These are phyloP conservation scores for Cotesia typhae DNA, from an alignment of 1,140 invertebrate species.

Conservation along the genomic window DNA sequence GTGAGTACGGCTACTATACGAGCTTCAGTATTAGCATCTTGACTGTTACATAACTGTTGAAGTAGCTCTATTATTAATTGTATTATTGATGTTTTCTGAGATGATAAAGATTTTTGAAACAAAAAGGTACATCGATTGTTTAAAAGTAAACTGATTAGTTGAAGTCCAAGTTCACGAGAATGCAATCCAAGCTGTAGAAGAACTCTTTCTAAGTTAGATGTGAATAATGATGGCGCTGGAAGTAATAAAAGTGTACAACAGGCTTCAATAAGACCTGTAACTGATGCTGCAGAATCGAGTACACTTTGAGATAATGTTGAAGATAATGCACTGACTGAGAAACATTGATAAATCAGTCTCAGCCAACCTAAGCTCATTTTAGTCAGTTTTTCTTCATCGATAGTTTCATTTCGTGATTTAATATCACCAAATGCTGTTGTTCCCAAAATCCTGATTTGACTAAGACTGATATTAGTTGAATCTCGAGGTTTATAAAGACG, in stretches of 20 bases:
- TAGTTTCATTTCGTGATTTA: slow-evolving; percentile 58
- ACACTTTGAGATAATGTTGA: slow-evolving; percentile 61
- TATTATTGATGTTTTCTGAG: slow-evolving; percentile 62
- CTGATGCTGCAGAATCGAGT: slow-evolving; percentile 71
- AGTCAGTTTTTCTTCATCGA: slow-evolving; percentile 63
- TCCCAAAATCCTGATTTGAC: slow-evolving; percentile 86
- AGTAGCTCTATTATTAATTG: slow-evolving; percentile 83
- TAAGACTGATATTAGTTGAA: slow-evolving; percentile 85
- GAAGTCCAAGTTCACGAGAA: slow-evolving; percentile 69
- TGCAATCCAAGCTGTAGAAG: slow-evolving; percentile 71
- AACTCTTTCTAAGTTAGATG: slow-evolving; percentile 72
- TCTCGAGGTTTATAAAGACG: slow-evolving; percentile 84
- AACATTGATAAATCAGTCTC: slow-evolving; percentile 74
- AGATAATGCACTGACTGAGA: slow-evolving; percentile 67
- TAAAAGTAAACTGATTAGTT: slow-evolving; percentile 69
- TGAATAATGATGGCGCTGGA: slow-evolving; percentile 71
- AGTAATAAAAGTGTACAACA: slow-evolving; percentile 79
- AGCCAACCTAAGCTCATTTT: slow-evolving; percentile 74
- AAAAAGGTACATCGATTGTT: slow-evolving; percentile 65
- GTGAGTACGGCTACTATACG: slow-evolving; percentile 69
- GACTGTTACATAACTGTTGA: slow-evolving; percentile 76
- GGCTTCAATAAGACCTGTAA: slow-evolving; percentile 75
- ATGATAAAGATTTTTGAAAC: slow-evolving; percentile 54
- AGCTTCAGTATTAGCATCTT: slow-evolving; percentile 64
- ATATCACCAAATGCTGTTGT: slow-evolving; percentile 77